These are phyloP conservation scores for Spodoptera picta DNA, from an alignment of 2,888 invertebrate species.

Conservation along the genomic window DNA sequence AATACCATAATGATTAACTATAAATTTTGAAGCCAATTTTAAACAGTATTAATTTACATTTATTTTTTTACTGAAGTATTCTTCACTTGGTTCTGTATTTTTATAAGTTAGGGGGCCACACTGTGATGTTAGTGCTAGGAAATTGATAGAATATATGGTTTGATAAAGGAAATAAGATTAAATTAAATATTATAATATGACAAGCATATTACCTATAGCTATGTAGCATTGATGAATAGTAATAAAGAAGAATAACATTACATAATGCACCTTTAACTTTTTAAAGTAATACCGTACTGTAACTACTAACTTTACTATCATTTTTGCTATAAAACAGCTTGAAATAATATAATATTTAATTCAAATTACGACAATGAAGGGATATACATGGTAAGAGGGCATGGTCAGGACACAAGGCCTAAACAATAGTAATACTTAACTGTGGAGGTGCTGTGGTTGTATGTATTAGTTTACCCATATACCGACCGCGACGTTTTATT, in stretches of 20 bases:
- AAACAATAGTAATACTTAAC: constrained; percentile 2
- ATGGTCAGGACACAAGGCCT: constrained; percentile 4
- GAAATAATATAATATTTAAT: constrained; percentile 10
- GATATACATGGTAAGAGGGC: background rate
- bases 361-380: background rate
- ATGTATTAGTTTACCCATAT: background rate
- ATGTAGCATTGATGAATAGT: constrained; percentile 10
- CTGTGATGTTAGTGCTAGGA: constrained; percentile 73
- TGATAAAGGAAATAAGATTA: constrained; percentile 9
- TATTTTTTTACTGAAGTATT: constrained; percentile 22
- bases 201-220: constrained; percentile 3
- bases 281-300: background rate
- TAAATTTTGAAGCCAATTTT: constrained; percentile 20
- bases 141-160: constrained; percentile 54
- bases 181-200: constrained; percentile 3
- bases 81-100: constrained; percentile 28
- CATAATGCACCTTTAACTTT: too few relatives aligned
- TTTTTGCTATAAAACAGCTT: constrained; percentile 20
- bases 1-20: too few relatives aligned
- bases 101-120: constrained; percentile 58
- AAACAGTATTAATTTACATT: constrained; percentile 57
- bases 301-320: background rate
- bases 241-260: too few relatives aligned
- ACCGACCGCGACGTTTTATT: too few relatives aligned
- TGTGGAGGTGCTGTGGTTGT: constrained; percentile 7